These are phyloP conservation scores for Mastomys coucha DNA, from an alignment of 2,113 vertebrate genomes.

Conservation along the genomic window DNA sequence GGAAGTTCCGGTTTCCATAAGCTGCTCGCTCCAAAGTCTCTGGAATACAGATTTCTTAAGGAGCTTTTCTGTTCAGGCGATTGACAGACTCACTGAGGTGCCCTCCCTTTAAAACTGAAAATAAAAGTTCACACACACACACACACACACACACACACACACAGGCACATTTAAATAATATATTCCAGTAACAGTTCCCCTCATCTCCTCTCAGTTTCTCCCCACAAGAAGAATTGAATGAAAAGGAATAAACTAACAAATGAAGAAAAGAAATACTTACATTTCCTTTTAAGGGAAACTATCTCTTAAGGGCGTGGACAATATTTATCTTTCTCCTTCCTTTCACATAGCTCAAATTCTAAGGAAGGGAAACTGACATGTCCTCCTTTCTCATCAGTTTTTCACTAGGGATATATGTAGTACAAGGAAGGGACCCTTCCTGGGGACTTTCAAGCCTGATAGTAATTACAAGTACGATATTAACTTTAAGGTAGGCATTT, in stretches of 20 bases:
- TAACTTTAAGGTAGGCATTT: background rate
- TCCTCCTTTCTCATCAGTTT: background rate
- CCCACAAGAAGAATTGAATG: background rate
- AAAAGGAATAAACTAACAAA: background rate
- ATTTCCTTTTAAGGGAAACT: background rate
- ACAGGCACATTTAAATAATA: too few species aligned
- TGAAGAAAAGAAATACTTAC: background rate
- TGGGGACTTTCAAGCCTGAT: background rate
- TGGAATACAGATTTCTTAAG: background rate
- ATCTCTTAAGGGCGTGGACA: background rate
- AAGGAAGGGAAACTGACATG: background rate
- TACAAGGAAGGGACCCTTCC: background rate
- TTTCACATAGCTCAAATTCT: background rate
- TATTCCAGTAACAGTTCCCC: background rate
- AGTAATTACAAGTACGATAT: background rate
- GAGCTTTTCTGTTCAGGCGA: background rate
- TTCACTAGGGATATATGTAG: background rate
- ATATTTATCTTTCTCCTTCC: background rate
- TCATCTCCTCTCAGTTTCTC: too few species aligned
- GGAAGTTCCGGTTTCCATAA: background rate
- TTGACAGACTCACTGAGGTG: background rate
- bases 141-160: too few species aligned
- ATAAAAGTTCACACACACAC: background rate
- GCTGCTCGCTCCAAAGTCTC: background rate
- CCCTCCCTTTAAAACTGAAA: background rate